Base-by-base conservation (phyloP, 2,113 vertebrate species). In the Danionella cerebrum region DNA sequence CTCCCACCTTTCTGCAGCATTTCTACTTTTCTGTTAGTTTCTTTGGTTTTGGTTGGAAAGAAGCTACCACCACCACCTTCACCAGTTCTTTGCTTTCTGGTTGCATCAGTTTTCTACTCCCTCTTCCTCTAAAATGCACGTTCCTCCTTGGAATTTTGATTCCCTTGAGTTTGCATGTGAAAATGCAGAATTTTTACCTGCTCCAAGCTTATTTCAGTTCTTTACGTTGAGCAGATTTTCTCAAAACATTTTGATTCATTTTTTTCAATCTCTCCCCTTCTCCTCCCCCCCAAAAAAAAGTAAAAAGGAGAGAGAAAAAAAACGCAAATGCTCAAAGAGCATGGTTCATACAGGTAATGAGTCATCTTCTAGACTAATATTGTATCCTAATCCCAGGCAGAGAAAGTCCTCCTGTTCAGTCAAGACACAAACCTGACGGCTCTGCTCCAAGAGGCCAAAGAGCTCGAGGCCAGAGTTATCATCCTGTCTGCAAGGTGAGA, bases 341-440 rank as follows among this genome's bases (percentile, higher is more conserved):
- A 92, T 91, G 91, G 92, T 79, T 80, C 78, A 84, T 79, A 77
- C 59, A 45, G 33, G 70, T 63, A 59, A 53, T 74, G 67, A 21
- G 33, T 72, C n/a, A 78, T 65, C 79, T 71, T 53, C 50, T 67
- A 0, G 63, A 71, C 87, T 88, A 69, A 81, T 79, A 87, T 75
- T 60, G 62, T 86, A 74, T 80, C 77, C 85, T 78, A 72, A 87
- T 85, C 84, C 63, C 93, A 98, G 95, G 95, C 96, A 4, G 96
- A 98, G 88, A 98, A 98, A 86, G 94, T 97, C 73, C 91, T 98
- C 82, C 89, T 96, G 78, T 97, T 98, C 76, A 94, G 92, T 72
- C 95, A 90, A 53, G 95, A 95, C 76, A 98, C 95, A 90, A 98
- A 98, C 0, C 85, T 98, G 81, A 97, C 96, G 0, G 88, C 94